These are phyloP conservation scores for Noctua pronuba DNA, from an alignment of 2,888 invertebrate species.

Conservation along the genomic window DNA sequence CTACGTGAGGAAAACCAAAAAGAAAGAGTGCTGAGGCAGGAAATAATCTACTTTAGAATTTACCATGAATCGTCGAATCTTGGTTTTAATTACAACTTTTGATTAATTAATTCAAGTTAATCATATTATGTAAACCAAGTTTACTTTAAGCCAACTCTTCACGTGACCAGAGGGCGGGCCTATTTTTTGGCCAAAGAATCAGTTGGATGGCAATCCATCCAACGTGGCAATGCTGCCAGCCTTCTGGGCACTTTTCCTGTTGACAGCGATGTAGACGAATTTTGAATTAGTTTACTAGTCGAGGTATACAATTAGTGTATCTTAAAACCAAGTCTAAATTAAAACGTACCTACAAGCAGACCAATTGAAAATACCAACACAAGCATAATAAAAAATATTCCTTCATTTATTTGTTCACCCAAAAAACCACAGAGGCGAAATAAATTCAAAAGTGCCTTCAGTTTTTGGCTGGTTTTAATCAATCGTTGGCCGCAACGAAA, in stretches of 20 bases:
- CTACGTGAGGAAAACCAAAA: background rate
- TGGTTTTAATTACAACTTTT: background rate
- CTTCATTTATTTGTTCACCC: conserved; percentile 8
- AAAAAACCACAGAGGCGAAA: conserved; percentile 13
- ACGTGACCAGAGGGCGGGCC: too few relatives aligned
- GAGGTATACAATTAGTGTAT: too few relatives aligned
- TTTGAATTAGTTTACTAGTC: too few relatives aligned
- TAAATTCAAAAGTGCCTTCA: conserved; percentile 18
- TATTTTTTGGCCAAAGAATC: too few relatives aligned
- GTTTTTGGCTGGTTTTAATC: conserved; percentile 46
- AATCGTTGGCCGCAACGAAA: conserved; percentile 42
- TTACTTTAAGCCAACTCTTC: too few relatives aligned
- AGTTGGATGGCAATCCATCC: too few relatives aligned
- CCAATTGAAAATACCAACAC: background rate
- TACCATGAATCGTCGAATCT: background rate
- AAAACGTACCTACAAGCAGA: background rate
- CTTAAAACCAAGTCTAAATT: background rate
- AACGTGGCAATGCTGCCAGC: too few relatives aligned
- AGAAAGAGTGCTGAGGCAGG: background rate
- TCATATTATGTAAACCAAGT: too few relatives aligned
- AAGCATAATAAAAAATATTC: conserved; percentile 16
- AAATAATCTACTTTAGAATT: background rate
- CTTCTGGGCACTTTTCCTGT: too few relatives aligned
- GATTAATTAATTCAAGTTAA: too few relatives aligned
- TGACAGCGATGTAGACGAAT: too few relatives aligned